Conservation (phyloP, 2,888 invertebrate species). For the Xanthorhoe spadicearia region DNA sequence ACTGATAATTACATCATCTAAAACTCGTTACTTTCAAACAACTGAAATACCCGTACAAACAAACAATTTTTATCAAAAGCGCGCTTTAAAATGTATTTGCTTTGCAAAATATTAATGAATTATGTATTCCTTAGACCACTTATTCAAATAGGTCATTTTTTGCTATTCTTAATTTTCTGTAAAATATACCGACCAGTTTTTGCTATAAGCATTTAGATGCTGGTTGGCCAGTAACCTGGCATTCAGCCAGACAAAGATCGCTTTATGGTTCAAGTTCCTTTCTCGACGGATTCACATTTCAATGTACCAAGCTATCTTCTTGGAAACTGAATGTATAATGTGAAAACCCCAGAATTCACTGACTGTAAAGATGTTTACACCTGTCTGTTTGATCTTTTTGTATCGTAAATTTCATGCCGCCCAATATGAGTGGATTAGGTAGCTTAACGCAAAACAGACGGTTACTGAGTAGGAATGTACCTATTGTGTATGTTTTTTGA, state of each 20-base stretch:
- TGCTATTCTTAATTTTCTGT: conserved; percentile 21
- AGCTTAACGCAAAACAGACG: neutral
- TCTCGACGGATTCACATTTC: conserved; percentile 28
- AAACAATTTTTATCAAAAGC: neutral
- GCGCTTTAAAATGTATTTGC: neutral
- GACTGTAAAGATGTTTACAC: conserved; percentile 1
- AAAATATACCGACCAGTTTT: conserved; percentile 30
- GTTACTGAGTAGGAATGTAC: no score
- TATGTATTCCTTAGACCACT: neutral
- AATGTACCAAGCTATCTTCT: conserved; percentile 14
- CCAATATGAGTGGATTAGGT: neutral
- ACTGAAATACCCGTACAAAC: neutral
- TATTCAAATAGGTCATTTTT: conserved; percentile 29
- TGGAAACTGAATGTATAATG: conserved; percentile 17
- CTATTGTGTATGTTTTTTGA: no score
- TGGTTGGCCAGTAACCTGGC: conserved; percentile 35
- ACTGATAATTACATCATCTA: neutral
- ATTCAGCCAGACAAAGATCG: conserved; percentile 30
- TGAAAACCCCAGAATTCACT: neutral
- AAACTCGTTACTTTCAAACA: neutral
- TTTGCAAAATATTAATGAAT: no score
- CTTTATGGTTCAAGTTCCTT: conserved; percentile 32
- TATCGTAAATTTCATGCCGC: neutral
- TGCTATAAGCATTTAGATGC: conserved; percentile 38
- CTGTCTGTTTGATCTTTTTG: neutral